phyloP scores from a whole-genome alignment of 2,113 vertebrate species.

The Mystacornis crossleyi region DNA sequence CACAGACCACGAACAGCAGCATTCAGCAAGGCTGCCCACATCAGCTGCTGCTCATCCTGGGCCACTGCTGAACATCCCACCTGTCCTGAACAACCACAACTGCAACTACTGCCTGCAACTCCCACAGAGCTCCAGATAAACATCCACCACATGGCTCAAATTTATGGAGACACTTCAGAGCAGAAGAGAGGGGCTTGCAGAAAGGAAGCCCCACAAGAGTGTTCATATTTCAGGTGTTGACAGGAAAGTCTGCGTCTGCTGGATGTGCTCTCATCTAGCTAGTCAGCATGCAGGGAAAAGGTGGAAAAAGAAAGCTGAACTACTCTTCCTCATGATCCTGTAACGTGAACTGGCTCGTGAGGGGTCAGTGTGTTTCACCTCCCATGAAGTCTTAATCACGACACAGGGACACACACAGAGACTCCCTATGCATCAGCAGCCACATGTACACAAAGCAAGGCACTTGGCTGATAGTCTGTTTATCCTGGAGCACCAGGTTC shows the following conservation, averaged over 20 bases:
- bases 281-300: background rate
- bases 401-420: background rate
- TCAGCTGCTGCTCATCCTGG: background rate
- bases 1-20: background rate
- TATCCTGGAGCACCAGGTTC: background rate
- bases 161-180: background rate
- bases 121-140: background rate
- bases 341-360: background rate
- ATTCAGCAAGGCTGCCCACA: background rate
- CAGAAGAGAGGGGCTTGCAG: background rate
- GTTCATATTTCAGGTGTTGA: background rate
- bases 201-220: background rate
- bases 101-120: background rate
- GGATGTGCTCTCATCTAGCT: background rate
- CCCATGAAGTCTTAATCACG: fast-evolving
- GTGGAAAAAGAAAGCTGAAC: background rate
- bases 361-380: background rate
- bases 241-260: background rate
- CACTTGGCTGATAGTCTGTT: background rate
- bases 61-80: background rate
- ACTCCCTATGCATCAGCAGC: background rate
- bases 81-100: background rate
- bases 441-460: fast-evolving
- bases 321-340: background rate
- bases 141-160: background rate